Evolutionary conservation across 2,113 vertebrate genomes (phyloP).

Genomic region (Varanus salvator): DNA sequence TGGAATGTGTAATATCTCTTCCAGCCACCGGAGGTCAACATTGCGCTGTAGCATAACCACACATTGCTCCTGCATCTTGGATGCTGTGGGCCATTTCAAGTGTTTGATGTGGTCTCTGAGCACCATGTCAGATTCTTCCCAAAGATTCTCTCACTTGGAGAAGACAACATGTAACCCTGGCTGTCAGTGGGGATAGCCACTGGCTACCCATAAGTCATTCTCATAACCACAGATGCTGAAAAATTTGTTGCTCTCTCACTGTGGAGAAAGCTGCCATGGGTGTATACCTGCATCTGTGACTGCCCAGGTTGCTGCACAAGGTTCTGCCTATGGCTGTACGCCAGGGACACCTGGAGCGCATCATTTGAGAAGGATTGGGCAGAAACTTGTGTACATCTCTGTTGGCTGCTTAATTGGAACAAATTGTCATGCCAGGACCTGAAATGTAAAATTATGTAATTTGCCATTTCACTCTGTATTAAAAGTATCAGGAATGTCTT

Average conservation of each 20-base stretch:
- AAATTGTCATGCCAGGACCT: background rate
- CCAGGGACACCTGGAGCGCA: too few relatives aligned
- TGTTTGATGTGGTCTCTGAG: background rate
- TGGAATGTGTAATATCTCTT: too few relatives aligned
- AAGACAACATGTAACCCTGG: too few relatives aligned
- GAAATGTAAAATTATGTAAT: background rate
- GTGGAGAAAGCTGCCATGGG: background rate
- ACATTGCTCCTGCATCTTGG: background rate
- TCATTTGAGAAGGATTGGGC: background rate
- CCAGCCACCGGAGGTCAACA: background rate
- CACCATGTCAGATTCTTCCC: too few relatives aligned
- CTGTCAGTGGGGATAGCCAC: background rate
- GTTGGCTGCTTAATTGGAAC: background rate
- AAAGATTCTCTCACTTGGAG: background rate
- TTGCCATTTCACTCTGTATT: background rate
- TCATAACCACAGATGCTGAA: background rate
- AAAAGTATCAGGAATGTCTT: background rate
- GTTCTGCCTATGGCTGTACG: background rate
- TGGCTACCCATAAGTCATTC: too few relatives aligned
- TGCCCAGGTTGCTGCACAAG: background rate
- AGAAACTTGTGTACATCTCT: too few relatives aligned
- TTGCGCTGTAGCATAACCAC: background rate
- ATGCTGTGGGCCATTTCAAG: background rate
- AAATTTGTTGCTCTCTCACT: background rate
- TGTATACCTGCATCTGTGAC: background rate